A percentile compares a stretch with the other conserved stretches of the same genome.
Evolutionary conservation across 1,140 invertebrate species (phyloP).

Genomic region (Plodia interpunctella): DNA sequence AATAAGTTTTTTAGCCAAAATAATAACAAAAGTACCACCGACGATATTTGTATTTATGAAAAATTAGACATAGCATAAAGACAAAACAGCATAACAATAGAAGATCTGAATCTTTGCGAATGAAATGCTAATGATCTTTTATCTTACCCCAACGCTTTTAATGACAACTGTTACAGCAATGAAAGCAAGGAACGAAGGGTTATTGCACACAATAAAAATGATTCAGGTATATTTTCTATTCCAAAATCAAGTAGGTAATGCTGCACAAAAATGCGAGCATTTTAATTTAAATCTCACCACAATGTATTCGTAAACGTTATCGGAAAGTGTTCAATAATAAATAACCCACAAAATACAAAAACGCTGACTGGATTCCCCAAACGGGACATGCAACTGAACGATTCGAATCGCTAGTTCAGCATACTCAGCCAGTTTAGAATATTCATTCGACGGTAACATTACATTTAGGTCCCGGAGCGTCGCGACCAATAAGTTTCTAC

Average conservation of each 20-base stretch:
- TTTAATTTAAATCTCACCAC: not conserved
- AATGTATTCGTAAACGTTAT: not conserved
- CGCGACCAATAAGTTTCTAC: conserved; percentile 47
- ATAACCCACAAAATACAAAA: not conserved
- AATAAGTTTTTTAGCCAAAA: not conserved
- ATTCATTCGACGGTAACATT: conserved; percentile 51
- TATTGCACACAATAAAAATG: not conserved
- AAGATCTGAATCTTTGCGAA: conserved; percentile 7
- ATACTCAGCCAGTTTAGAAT: conserved; percentile 39
- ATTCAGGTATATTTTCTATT: not conserved
- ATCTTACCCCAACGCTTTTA: not conserved
- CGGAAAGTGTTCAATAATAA: conserved; percentile 1
- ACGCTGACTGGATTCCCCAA: conserved; percentile 6
- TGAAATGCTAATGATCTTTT: conserved; percentile 11
- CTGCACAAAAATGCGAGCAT: not conserved
- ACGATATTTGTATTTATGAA: not conserved
- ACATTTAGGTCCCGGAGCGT: conserved; percentile 41
- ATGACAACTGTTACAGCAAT: not conserved
- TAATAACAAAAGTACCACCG: not conserved
- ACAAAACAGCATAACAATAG: conserved; percentile 8
- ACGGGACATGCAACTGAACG: conserved; percentile 6
- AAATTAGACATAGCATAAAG: conserved; percentile 1
- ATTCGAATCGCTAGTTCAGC: conserved; percentile 28
- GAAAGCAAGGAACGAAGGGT: not conserved
- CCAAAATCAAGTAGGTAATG: not conserved